phyloP scores from a whole-genome alignment of 2,797 vertebrate genomes.

The Nannoperca australis region DNA sequence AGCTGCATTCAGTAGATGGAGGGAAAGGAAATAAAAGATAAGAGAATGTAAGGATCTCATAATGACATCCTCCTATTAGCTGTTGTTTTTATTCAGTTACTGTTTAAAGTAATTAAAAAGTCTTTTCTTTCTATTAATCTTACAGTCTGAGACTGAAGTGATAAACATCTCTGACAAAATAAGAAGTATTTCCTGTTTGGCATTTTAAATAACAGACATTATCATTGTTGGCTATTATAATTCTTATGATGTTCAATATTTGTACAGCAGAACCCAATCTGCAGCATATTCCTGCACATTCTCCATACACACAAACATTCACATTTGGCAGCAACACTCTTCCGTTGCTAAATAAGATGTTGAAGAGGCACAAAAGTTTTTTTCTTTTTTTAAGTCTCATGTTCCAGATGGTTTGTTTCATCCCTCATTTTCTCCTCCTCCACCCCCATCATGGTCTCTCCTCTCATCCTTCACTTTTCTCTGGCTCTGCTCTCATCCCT shows the following conservation, averaged over 20 bases:
- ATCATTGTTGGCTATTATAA: constrained; percentile 35
- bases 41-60: constrained; percentile 39
- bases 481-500: neutral
- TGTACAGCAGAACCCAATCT: constrained; percentile 40
- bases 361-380: constrained; percentile 40
- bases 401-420: constrained; percentile 69
- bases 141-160: constrained; percentile 17
- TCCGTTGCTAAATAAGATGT: constrained; percentile 58
- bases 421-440: constrained; percentile 44
- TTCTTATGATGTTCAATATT: constrained; percentile 35
- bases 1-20: constrained; percentile 17
- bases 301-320: constrained; percentile 22
- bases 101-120: constrained; percentile 16
- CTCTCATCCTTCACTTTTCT: constrained; percentile 14
- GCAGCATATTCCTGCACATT: constrained; percentile 1
- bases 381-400: constrained; percentile 42
- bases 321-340: constrained; percentile 44
- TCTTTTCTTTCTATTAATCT: constrained; percentile 5
- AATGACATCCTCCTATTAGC: constrained; percentile 35
- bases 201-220: constrained; percentile 40
- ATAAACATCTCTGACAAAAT: constrained; percentile 11
- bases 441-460: constrained; percentile 32
- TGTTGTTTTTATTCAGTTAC: constrained; percentile 15
- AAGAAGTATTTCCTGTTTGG: constrained; percentile 17
- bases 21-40: constrained; percentile 43